Evolutionary conservation across 1,140 invertebrate species (phyloP), one percentile per base, ranked within the genome.

Genomic region (Tribolium castaneum): DNA sequence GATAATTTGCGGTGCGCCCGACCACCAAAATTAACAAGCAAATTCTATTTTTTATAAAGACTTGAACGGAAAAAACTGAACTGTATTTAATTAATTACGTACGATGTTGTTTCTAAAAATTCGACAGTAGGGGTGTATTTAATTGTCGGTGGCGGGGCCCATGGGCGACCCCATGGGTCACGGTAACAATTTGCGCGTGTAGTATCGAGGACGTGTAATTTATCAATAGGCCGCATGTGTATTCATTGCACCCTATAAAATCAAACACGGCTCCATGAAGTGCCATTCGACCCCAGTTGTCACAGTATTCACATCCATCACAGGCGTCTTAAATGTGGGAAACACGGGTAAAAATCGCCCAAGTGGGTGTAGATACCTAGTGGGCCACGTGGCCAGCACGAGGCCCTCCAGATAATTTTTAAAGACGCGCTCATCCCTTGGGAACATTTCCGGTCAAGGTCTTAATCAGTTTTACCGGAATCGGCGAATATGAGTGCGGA

Each of bases 221-320:
- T 12, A 66, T 66, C 30, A 35, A 66, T 66, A 35, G 59, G 14
- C 19, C 9, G 45, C 12, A 14, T 73, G 49, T 34, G 49, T 73
- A 54, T 52, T 52, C 52, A 73, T 73, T 54, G 52, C 71, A 52
- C 71, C 71, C 71, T 54, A 73, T 73, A 73, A 73, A 73, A 73
- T 54, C 71, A 73, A 73, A 73, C 71, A 73, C 50, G 39, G 54
- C n/a, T 45, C 39, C 9, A 9, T 66, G 59, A 66, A 66, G 59
- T 66, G 59, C 12, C 59, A 35, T 35, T 66, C 59, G 59, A 66
- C 59, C 59, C 59, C 30, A 66, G 59, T 66, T 66, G 59, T 66
- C 30, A 66, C 59, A 66, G 59, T 72, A 51, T 19, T 51, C 70
- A 34, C 52, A 73, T 73, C 52, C 71, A 72, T 72, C 70, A 72